Evolutionary conservation across 2,113 vertebrate genomes (phyloP).

Genomic region (Malurus melanocephalus): DNA sequence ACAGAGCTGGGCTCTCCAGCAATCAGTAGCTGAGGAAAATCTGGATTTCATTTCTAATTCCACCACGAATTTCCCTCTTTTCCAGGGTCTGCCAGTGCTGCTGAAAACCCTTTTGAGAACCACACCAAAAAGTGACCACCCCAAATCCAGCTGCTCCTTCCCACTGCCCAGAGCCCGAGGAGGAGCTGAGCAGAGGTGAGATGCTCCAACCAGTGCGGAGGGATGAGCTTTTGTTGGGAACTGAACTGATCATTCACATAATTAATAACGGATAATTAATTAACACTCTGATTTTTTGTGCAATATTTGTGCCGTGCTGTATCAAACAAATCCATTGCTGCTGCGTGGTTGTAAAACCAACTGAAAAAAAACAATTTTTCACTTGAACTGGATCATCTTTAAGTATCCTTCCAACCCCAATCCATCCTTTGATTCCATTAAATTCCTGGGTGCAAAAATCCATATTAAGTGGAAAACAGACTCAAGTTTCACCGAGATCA

Average conservation of each 20-base stretch:
- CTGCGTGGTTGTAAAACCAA: background rate
- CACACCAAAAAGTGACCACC: background rate
- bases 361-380: background rate
- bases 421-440: background rate
- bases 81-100: background rate
- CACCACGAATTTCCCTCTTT: background rate
- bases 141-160: background rate
- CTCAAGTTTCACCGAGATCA: background rate
- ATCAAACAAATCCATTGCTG: background rate
- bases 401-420: background rate
- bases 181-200: conserved; percentile 7
- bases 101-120: background rate
- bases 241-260: background rate
- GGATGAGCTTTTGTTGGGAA: background rate
- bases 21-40: background rate
- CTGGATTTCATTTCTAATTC: background rate
- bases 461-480: background rate
- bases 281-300: background rate
- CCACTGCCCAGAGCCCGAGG: background rate
- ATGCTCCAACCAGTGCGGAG: background rate
- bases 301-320: fast-evolving
- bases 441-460: background rate
- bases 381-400: too few relatives aligned
- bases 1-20: background rate
- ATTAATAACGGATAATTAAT: too few relatives aligned